These are phyloP conservation scores for Euspilapteryx auroguttella DNA, from an alignment of 2,888 invertebrate species.

Conservation along the genomic window DNA sequence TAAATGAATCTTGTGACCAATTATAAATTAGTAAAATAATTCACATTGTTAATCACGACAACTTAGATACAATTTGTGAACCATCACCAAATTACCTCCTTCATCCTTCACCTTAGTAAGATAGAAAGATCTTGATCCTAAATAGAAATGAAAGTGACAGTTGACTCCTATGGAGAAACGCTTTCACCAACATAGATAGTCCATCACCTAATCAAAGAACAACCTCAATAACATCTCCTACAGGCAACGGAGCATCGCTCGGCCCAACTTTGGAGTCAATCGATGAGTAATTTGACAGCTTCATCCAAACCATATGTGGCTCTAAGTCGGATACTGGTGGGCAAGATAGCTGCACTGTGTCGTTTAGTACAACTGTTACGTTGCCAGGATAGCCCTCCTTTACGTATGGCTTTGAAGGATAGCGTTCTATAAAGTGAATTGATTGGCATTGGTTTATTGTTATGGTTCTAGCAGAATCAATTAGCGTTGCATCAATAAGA, in stretches of 20 bases:
- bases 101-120: not conserved
- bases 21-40: too few species aligned
- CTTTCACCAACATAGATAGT: too few species aligned
- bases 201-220: conserved; percentile 5
- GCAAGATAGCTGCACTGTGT: conserved; percentile 74
- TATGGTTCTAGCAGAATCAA: too few species aligned
- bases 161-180: too few species aligned
- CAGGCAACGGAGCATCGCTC: conserved; percentile 36
- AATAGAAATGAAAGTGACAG: too few species aligned
- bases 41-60: too few species aligned
- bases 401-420: conserved; percentile 83
- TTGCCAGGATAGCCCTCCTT: conserved; percentile 81
- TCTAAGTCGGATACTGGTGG: conserved; percentile 82
- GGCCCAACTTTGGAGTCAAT: conserved; percentile 39
- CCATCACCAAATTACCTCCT: too few species aligned
- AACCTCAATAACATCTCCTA: conserved; percentile 36
- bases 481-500: too few species aligned
- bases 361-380: conserved; percentile 73
- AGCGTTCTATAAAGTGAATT: conserved; percentile 74
- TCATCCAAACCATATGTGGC: conserved; percentile 81
- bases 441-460: too few species aligned
- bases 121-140: too few species aligned
- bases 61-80: too few species aligned
- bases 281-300: conserved; percentile 40
- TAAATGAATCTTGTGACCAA: too few species aligned